A percentile compares a stretch with the other conserved stretches of the same genome.
These are phyloP conservation scores for Ceriagrion tenellum DNA, from an alignment of 2,888 invertebrate genomes.

Conservation along the genomic window DNA sequence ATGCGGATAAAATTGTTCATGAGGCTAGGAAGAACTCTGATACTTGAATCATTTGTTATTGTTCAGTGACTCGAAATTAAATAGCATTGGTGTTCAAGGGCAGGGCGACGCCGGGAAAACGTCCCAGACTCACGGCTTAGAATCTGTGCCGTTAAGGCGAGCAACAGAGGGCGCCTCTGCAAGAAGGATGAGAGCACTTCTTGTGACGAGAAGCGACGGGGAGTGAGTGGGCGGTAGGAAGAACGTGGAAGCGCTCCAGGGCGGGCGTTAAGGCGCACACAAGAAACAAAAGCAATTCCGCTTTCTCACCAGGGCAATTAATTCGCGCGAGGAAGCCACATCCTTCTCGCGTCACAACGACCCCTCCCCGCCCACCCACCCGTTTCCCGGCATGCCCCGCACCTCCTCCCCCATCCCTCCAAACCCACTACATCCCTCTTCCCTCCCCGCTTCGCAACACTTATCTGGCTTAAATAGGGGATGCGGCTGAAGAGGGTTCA, in stretches of 20 bases:
- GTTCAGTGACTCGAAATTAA: no score
- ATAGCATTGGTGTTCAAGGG: no score
- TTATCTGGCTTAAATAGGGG: constrained; percentile 44
- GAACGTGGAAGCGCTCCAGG: background rate
- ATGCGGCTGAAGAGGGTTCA: background rate
- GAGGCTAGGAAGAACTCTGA: no score
- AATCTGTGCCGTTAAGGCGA: background rate
- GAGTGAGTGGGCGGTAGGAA: background rate
- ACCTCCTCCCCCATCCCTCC: no score
- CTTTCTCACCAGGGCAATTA: constrained; percentile 63
- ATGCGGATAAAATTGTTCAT: no score
- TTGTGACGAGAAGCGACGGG: background rate
- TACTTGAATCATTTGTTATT: no score
- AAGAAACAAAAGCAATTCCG: constrained; percentile 55
- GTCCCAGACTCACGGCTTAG: no score
- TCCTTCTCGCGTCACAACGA: background rate
- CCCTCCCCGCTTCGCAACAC: background rate
- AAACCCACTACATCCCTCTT: background rate
- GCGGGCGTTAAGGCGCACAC: constrained; percentile 6
- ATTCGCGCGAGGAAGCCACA: constrained; percentile 33
- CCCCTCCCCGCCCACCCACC: background rate
- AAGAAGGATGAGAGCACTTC: background rate
- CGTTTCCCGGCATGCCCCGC: no score
- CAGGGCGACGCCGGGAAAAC: no score
- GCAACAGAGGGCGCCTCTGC: background rate